Evolutionary conservation across 1,140 invertebrate species (phyloP).

Genomic region (Charaxes varanes): DNA sequence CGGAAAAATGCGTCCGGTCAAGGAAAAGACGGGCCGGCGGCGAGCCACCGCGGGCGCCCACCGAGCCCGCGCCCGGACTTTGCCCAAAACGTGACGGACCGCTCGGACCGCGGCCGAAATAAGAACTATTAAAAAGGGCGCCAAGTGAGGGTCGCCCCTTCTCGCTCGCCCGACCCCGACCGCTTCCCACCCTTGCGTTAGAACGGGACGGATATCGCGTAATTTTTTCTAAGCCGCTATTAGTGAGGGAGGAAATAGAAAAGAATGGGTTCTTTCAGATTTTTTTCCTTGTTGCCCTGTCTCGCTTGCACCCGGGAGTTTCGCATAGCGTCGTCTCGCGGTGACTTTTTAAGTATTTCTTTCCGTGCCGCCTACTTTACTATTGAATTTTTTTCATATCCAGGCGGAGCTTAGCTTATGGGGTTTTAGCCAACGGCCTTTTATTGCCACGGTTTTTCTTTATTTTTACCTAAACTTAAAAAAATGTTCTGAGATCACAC

Average conservation of each 20-base stretch:
- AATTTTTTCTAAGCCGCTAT: slow-evolving; percentile 71
- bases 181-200: slow-evolving; percentile 46
- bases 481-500: slow-evolving; percentile 6
- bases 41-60: slow-evolving; percentile 28
- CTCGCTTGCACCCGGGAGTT: slow-evolving; percentile 43
- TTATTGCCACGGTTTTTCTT: slow-evolving; percentile 38
- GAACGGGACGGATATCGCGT: slow-evolving; percentile 51
- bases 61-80: slow-evolving; percentile 26
- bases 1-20: slow-evolving; percentile 69
- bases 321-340: slow-evolving; percentile 37
- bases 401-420: slow-evolving; percentile 67
- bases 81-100: slow-evolving; percentile 39
- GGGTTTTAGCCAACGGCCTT: slow-evolving; percentile 60
- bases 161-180: slow-evolving; percentile 54
- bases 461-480: slow-evolving; percentile 40
- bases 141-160: slow-evolving; percentile 46
- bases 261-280: slow-evolving; percentile 70
- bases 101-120: slow-evolving; percentile 54
- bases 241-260: slow-evolving; percentile 71
- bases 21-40: slow-evolving; percentile 58
- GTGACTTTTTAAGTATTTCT: slow-evolving; percentile 56
- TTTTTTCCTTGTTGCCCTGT: slow-evolving; percentile 61
- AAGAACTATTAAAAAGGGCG: slow-evolving; percentile 68
- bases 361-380: slow-evolving; percentile 64
- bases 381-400: slow-evolving; percentile 63